A percentile compares a stretch with the other conserved stretches of the same genome.
Evolutionary conservation across 2,113 vertebrate genomes (phyloP).

Genomic region (Plestiodon gilberti): DNA sequence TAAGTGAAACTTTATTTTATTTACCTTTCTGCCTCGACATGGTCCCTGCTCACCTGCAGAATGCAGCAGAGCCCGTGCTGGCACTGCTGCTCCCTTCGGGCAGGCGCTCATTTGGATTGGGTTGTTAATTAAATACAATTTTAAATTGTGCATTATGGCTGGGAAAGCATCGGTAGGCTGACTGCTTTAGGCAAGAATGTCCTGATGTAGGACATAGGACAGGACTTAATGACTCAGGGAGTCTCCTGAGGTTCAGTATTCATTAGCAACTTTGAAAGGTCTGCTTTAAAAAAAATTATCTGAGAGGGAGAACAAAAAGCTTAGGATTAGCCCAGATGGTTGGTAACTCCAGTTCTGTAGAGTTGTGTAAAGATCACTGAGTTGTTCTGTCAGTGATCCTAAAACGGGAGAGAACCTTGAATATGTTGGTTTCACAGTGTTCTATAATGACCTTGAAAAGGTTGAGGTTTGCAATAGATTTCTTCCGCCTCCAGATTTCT

Average conservation of each 20-base stretch:
- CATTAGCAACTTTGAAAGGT: neutral
- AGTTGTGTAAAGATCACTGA: neutral
- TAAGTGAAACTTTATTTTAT: no score
- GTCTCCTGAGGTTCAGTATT: neutral
- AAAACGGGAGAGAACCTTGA: neutral
- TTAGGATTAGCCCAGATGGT: neutral
- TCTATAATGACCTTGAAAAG: slow-evolving; percentile 39
- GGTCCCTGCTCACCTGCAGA: no score
- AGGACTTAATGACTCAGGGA: neutral
- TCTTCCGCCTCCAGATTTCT: neutral
- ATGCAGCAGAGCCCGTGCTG: no score
- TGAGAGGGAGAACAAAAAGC: neutral
- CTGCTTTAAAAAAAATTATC: neutral
- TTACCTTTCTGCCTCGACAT: no score
- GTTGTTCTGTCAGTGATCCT: neutral
- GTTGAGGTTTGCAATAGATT: neutral
- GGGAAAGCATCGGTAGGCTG: neutral
- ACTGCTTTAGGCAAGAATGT: neutral
- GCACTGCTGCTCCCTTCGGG: no score
- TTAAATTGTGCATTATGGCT: neutral
- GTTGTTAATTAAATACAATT: neutral
- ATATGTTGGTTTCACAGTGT: neutral
- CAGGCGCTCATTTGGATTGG: no score
- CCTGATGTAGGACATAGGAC: neutral
- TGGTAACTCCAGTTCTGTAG: neutral